phyloP scores from a whole-genome alignment of 2,888 invertebrate species.

The Dryobota labecula region DNA sequence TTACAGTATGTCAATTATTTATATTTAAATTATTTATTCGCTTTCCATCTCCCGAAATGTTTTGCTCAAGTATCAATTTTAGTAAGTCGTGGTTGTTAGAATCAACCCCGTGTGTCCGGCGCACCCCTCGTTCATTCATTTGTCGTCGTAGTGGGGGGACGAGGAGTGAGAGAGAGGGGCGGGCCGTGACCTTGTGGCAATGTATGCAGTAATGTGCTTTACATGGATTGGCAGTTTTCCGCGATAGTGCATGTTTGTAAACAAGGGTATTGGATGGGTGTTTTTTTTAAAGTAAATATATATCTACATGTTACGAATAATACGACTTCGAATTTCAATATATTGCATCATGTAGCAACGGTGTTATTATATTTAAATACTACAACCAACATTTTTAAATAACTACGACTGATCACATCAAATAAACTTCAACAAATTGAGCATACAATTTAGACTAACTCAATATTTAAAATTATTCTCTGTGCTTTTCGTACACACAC shows the following conservation, averaged over 20 bases:
- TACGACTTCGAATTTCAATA: neutral
- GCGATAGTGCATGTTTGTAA: constrained; percentile 28
- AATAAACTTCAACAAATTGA: constrained; percentile 30
- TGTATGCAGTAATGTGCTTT: constrained; percentile 45
- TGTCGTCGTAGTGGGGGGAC: constrained; percentile 66
- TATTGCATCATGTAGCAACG: neutral
- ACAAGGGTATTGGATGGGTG: constrained; percentile 2
- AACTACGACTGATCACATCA: neutral
- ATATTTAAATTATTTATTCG: neutral
- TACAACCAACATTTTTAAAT: neutral
- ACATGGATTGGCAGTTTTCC: constrained; percentile 39
- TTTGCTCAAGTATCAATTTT: constrained; percentile 70
- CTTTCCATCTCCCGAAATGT: neutral
- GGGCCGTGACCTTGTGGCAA: constrained; percentile 63
- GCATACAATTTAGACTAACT: constrained; percentile 17
- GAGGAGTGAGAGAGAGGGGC: constrained; percentile 42
- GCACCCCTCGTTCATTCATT: constrained; percentile 84
- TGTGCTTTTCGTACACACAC: constrained; percentile 45
- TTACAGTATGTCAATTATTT: neutral
- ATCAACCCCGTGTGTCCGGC: constrained; percentile 74
- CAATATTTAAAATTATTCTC: constrained; percentile 40
- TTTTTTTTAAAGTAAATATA: neutral
- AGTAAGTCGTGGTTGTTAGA: constrained; percentile 37
- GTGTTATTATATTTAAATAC: neutral
- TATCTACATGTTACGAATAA: neutral